Base-by-base conservation (phyloP, 2,797 vertebrate genomes). In the Odontamblyopus rebecca region DNA sequence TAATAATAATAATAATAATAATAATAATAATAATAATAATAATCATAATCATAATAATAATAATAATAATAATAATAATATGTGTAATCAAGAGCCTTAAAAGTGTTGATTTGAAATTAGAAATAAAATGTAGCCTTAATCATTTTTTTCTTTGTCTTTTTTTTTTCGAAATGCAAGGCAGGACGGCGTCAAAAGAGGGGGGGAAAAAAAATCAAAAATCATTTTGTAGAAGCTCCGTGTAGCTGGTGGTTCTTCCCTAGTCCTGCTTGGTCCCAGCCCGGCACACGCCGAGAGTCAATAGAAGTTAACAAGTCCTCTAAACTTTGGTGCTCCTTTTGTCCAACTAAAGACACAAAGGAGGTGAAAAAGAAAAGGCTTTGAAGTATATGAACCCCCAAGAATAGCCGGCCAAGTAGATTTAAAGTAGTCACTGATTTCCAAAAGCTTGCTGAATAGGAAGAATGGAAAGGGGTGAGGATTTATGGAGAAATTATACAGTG, bases 211-310 rank as follows among this genome's bases (percentile, higher is more conserved):
- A 30, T 30, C 15, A 95, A 93, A 95, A 86, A 67, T 23, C 72
- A 88, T 90, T 92, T 85, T 89, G 77, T 87, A 89, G 89, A 90
- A 90, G 91, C 92, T 90, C 92, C 93, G 84, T 96, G 70, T 81
- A 79, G 94, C 95, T 96, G 95, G 95, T 97, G 95, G 95, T 96
- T 96, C 93, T 95, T 93, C 93, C 95, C 94, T 95, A 96, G 97
- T 98, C 97, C 98, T 98, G 97, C 95, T 96, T 95, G 94, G 94
- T 95, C 95, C 95, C 95, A 94, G 94, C 95, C 95, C 96, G 97
- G 97, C 98, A 99, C 98, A 99, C 98, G 97, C 98, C 97, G 92
- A 95, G 96, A 97, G 96, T 99, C 97, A 99, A 98, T 97, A 97
- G 96, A 96, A 98, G 96, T 99, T 99, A 99, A 99, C 97, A 98